Evolutionary conservation across 2,888 invertebrate genomes (phyloP).

Genomic region (Thera obeliscata): DNA sequence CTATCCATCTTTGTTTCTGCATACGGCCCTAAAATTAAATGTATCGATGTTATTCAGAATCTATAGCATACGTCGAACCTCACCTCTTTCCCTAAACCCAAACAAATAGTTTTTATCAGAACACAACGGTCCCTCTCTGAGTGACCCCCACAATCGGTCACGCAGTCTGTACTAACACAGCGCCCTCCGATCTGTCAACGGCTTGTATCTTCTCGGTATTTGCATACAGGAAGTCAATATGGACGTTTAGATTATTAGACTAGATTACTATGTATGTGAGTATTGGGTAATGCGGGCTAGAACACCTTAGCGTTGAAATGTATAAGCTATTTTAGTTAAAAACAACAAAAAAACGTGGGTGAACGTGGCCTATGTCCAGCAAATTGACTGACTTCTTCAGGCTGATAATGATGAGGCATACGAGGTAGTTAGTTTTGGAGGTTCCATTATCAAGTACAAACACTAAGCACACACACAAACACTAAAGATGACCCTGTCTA

Average conservation of each 20-base stretch:
- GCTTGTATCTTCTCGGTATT: conserved; percentile 46
- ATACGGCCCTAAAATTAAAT: background rate
- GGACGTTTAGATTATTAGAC: conserved; percentile 1
- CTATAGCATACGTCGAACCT: background rate
- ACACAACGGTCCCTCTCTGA: conserved; percentile 50
- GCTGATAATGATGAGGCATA: no score
- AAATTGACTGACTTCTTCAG: no score
- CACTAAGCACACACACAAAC: no score
- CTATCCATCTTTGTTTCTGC: no score
- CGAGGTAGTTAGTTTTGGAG: no score
- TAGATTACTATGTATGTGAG: background rate
- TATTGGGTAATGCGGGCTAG: conserved; percentile 1
- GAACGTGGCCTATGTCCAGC: no score
- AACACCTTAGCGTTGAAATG: background rate
- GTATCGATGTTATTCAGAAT: background rate
- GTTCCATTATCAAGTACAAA: no score
- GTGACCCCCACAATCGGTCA: conserved; percentile 72
- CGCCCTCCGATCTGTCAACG: conserved; percentile 69
- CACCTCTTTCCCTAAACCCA: conserved; percentile 30
- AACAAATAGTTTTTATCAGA: conserved; percentile 25
- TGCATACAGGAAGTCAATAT: conserved; percentile 30
- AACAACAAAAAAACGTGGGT: no score
- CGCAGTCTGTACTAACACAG: conserved; percentile 56
- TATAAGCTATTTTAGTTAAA: background rate
- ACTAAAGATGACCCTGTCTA: no score